These are phyloP conservation scores for Leucoma salicis DNA, from an alignment of 2,888 invertebrate genomes.

Conservation along the genomic window DNA sequence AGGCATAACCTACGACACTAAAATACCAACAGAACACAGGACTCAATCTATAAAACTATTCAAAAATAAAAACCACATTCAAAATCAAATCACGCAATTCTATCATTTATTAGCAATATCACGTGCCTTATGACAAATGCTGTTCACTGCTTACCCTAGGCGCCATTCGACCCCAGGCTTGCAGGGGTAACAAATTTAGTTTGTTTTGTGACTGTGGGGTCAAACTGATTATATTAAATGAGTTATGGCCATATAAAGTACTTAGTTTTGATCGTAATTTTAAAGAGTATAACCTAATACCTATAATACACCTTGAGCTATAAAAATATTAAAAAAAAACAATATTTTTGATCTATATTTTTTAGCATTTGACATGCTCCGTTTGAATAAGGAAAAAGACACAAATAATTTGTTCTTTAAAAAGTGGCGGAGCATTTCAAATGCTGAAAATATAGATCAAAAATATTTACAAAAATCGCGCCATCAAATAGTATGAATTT, in stretches of 20 bases:
- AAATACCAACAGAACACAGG: neutral
- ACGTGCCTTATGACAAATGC: slow-evolving; percentile 32
- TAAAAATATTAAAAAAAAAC: too few species aligned
- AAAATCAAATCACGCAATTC: slow-evolving; percentile 21
- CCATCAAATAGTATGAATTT: too few species aligned
- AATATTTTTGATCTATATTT: too few species aligned
- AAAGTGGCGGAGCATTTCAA: too few species aligned
- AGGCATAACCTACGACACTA: slow-evolving; percentile 1
- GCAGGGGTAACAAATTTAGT: slow-evolving; percentile 52
- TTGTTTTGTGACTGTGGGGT: slow-evolving; percentile 34
- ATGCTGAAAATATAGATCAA: too few species aligned
- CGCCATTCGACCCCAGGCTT: slow-evolving; percentile 31
- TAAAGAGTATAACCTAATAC: too few species aligned
- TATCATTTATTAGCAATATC: slow-evolving; percentile 25
- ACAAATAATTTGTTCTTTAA: too few species aligned
- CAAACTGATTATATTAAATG: slow-evolving; percentile 6
- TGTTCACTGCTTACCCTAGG: slow-evolving; percentile 33
- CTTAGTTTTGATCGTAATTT: too few species aligned
- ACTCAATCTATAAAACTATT: neutral
- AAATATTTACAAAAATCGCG: too few species aligned
- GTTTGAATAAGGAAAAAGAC: too few species aligned
- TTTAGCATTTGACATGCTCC: too few species aligned
- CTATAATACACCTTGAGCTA: too few species aligned
- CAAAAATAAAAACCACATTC: slow-evolving; percentile 3
- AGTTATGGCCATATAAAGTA: neutral